Conservation (phyloP, 2,797 vertebrate species). For the Acipenser ruthenus region DNA sequence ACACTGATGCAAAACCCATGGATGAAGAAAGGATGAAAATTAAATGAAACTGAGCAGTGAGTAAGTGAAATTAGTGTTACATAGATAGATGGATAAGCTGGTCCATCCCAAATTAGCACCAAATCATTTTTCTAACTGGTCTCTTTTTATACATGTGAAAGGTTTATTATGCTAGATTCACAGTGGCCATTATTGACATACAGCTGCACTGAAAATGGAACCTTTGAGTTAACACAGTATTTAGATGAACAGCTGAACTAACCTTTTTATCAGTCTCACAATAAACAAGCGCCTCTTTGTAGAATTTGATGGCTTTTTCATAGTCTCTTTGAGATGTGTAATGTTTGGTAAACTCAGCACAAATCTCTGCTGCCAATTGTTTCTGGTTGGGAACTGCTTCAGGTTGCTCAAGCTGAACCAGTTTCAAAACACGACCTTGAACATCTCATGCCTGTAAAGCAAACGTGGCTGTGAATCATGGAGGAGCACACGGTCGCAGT, state of each 20-base stretch:
- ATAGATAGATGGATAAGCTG: too few relatives aligned
- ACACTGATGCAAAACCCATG: too few relatives aligned
- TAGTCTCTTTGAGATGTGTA: conserved; percentile 83
- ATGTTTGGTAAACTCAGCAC: conserved; percentile 89
- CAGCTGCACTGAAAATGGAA: conserved; percentile 62
- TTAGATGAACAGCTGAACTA: conserved; percentile 42
- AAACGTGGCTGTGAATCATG: too few relatives aligned
- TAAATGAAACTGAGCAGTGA: too few relatives aligned
- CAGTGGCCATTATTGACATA: conserved; percentile 5
- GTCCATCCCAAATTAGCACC: too few relatives aligned
- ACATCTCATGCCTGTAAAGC: conserved; percentile 76
- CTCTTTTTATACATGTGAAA: too few relatives aligned
- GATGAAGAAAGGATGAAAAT: too few relatives aligned
- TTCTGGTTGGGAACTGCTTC: conserved; percentile 81
- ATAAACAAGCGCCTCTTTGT: conserved; percentile 97
- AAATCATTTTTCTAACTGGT: too few relatives aligned
- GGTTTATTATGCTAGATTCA: too few relatives aligned
- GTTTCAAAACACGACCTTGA: conserved; percentile 86
- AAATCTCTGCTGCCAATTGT: conserved; percentile 88
- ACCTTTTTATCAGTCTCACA: conserved; percentile 95
- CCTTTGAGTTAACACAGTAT: conserved; percentile 38
- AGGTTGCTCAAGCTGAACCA: conserved; percentile 83
- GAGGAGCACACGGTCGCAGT: too few relatives aligned
- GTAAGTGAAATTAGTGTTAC: too few relatives aligned
- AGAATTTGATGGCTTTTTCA: conserved; percentile 93